Percentiles rank a stretch among this genome's conserved stretches.
Conservation (phyloP, 1,140 invertebrate genomes). For the Homarus americanus region DNA sequence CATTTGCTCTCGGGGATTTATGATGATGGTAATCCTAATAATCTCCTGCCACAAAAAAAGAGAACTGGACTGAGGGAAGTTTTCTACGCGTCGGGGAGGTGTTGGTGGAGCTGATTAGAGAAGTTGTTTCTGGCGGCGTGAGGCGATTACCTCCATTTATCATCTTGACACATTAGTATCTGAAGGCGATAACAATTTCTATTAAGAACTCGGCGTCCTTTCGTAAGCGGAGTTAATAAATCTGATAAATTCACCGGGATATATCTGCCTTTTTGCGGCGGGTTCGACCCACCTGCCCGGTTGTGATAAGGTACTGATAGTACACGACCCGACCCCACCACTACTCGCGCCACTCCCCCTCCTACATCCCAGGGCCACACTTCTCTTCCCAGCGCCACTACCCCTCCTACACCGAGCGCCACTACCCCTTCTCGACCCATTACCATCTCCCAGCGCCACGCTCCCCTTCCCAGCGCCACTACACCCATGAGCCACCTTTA, state of each 20-base stretch:
- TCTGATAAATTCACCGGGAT: conserved; percentile 8
- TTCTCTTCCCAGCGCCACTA: too few relatives aligned
- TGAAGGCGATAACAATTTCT: conserved; percentile 42
- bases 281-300: background rate
- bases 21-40: background rate
- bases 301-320: background rate
- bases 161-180: conserved; percentile 49
- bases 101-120: background rate
- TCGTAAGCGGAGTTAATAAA: conserved; percentile 25
- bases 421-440: too few relatives aligned
- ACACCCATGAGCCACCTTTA: too few relatives aligned
- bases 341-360: too few relatives aligned
- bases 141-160: conserved; percentile 30
- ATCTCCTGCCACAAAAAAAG: background rate
- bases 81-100: background rate
- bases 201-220: conserved; percentile 13
- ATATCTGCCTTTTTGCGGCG: background rate
- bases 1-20: background rate
- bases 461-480: too few relatives aligned
- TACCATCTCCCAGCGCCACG: too few relatives aligned
- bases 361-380: too few relatives aligned
- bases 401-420: too few relatives aligned
- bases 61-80: background rate
- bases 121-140: background rate
- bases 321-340: too few relatives aligned